phyloP scores from a whole-genome alignment of 2,797 vertebrate species.

The Malurus leucopterus region DNA sequence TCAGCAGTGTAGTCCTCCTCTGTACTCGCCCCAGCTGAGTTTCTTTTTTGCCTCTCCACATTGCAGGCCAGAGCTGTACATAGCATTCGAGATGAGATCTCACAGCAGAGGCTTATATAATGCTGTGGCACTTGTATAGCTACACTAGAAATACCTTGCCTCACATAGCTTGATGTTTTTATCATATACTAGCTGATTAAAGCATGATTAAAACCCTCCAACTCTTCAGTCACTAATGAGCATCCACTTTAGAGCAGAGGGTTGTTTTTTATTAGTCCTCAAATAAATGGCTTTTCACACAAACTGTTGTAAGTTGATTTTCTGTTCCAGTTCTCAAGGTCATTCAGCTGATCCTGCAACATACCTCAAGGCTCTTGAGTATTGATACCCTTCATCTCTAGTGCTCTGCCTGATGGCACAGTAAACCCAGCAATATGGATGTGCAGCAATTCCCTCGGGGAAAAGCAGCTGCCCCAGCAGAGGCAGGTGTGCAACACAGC shows the following conservation, averaged over 20 bases:
- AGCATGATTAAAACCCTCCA: conserved; percentile 64
- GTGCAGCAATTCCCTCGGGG: background rate
- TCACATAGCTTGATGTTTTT: conserved; percentile 57
- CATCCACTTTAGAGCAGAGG: conserved; percentile 50
- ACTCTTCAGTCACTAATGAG: conserved; percentile 63
- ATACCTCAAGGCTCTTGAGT: background rate
- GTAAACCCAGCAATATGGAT: background rate
- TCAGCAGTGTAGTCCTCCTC: conserved; percentile 56
- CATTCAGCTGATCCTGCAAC: conserved; percentile 29
- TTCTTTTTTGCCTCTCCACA: conserved; percentile 51
- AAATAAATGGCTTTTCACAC: conserved; percentile 50
- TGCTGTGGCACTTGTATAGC: conserved; percentile 54
- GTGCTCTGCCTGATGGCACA: background rate
- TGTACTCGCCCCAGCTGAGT: conserved; percentile 63
- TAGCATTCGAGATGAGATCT: conserved; percentile 46
- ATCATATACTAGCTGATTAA: conserved; percentile 62
- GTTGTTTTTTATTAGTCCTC: conserved; percentile 34
- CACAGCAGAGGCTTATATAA: conserved; percentile 61
- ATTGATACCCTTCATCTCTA: background rate
- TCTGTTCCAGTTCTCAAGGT: conserved; percentile 48
- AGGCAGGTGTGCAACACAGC: background rate
- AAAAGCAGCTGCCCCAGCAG: background rate
- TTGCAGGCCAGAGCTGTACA: conserved; percentile 51
- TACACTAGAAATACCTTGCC: conserved; percentile 61
- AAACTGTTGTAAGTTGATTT: conserved; percentile 38